Evolutionary conservation across 2,113 vertebrate genomes (phyloP).

Genomic region (Hystrix brachyura): DNA sequence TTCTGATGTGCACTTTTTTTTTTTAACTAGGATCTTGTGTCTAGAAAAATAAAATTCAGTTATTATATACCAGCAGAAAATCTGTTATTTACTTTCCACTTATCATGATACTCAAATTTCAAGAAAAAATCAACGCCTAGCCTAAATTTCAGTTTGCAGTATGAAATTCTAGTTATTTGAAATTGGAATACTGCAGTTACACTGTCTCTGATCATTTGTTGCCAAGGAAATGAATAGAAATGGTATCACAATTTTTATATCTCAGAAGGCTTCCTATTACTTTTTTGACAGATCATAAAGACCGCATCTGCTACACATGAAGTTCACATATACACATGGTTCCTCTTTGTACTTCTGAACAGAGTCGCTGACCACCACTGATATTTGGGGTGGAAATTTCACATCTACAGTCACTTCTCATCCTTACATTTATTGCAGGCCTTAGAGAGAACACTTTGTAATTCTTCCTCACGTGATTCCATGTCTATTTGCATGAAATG

Average conservation of each 20-base stretch:
- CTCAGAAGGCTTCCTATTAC: background rate
- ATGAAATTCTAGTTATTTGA: background rate
- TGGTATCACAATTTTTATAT: slow-evolving; percentile 11
- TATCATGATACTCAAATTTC: slow-evolving; percentile 5
- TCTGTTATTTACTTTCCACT: background rate
- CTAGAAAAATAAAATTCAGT: slow-evolving; percentile 42
- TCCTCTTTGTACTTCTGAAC: background rate
- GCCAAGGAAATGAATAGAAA: slow-evolving; percentile 20
- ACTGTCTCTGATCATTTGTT: slow-evolving; percentile 33
- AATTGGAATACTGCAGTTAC: background rate
- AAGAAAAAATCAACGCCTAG: background rate
- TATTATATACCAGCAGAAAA: slow-evolving; percentile 3
- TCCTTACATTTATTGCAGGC: background rate
- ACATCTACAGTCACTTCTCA: background rate
- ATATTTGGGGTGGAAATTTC: background rate
- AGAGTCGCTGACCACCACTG: background rate
- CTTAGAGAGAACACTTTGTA: background rate
- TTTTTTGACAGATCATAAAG: background rate
- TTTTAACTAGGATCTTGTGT: background rate
- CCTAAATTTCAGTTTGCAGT: slow-evolving; percentile 40
- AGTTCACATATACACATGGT: background rate
- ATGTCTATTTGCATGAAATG: background rate
- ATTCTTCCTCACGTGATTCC: background rate
- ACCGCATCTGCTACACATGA: background rate
- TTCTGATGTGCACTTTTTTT: background rate